phyloP scores from a whole-genome alignment of 2,113 vertebrate genomes.

The Pimephales promelas region DNA sequence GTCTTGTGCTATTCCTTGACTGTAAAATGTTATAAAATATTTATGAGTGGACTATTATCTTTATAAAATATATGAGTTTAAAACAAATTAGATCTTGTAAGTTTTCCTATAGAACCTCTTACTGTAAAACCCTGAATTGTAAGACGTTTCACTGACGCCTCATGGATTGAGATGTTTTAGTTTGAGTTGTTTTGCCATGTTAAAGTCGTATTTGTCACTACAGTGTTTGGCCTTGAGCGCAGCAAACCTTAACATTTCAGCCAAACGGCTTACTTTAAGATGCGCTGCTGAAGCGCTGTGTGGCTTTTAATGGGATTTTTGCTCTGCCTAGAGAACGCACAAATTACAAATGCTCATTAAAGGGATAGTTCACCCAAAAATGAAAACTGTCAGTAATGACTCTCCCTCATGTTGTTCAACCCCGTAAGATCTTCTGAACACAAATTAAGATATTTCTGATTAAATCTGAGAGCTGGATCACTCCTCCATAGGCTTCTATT shows the following conservation, averaged over 20 bases:
- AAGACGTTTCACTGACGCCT: background rate
- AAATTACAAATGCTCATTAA: background rate
- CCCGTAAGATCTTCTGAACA: too few species aligned
- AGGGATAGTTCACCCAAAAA: too few species aligned
- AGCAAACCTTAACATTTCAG: background rate
- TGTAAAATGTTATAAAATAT: background rate
- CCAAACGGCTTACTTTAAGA: background rate
- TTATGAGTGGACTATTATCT: background rate
- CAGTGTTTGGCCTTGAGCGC: background rate
- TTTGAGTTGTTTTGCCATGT: background rate
- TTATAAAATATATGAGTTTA: background rate
- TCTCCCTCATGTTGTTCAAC: too few species aligned
- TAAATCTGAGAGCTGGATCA: too few species aligned
- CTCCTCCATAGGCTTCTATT: too few species aligned
- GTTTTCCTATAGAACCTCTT: background rate
- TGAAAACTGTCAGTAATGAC: too few species aligned
- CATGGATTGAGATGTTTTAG: background rate
- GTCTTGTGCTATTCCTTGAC: background rate
- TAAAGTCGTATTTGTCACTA: background rate
- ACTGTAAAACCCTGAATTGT: background rate
- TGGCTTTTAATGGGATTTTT: background rate
- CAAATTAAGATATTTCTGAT: too few species aligned
- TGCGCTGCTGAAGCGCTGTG: background rate
- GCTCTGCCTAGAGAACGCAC: too few species aligned
- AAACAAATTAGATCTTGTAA: background rate